Evolutionary conservation across 2,888 invertebrate species (phyloP), one percentile per base, ranked within the genome.

Genomic region (Bursaphelenchus okinawaensis): DNA sequence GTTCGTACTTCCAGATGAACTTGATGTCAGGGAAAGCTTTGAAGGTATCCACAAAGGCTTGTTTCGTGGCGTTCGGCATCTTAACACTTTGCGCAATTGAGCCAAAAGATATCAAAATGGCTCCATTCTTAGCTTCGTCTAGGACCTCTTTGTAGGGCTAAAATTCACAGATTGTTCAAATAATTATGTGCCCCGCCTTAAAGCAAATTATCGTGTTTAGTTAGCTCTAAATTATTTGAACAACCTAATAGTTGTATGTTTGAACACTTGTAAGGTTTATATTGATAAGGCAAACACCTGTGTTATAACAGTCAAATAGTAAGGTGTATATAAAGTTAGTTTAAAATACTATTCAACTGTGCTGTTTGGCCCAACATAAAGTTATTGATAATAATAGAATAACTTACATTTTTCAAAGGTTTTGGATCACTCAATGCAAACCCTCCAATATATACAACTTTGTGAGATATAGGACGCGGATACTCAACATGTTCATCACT

Each of bases 61-160:
- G n/a, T 22, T 59, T 55, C 1, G 52, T 19, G 19, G 23, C 50
- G 8, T 52, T 7, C 1, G 68, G 68, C 68, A 68, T 71, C 26
- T 20, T 4, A 9, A 12, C 9, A 22, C 54, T 54, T 8, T 59
- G 58, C 16, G 72, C 73, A 7, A 74, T 65, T 0, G 70, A 67
- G 23, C 75, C 75, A 55, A 75, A 75, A 7, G 72, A 74, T 3
- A 75, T 63, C 16, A 73, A 64, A 16, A 75, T 68, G 7, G 66
- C 66, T 1, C 66, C 66, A 24, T 27, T 16, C 66, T 55, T 54
- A 6, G 65, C 7, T 0, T 52, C 24, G 26, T 40, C 54, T 23
- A 67, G 31, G 22, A 68, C n/a, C 9, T 66, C 19, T 7, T 63
- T 29, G 24, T 64, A 64, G n/a, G 64, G 66, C 57, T 57, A 27